Base-by-base conservation (phyloP, 2,113 vertebrate genomes). In the Scomber scombrus region DNA sequence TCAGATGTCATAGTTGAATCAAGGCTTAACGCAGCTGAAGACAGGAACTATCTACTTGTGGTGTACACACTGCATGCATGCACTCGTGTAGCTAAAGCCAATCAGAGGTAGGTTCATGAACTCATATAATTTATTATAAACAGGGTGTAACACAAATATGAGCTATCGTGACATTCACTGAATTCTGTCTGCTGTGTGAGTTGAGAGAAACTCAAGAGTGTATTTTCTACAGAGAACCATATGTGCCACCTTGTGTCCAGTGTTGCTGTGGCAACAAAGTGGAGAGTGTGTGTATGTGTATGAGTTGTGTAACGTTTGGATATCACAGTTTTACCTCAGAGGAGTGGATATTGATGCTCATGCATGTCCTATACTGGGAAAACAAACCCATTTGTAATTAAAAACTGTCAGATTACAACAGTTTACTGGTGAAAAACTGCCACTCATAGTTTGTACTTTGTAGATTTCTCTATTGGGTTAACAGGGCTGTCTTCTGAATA, bases 181-280 rank as follows among this genome's bases (percentile, higher is more conserved):
- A 67, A 47, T 52, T 40, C 1, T 52, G 31, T 76, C 23, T 49
- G 49, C 23, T 34, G 1, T 11, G 16, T 26, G 23, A 26, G 23
- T 26, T 26, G 23, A 26, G 23, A 26, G 23, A 26, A 26, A 26
- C 23, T 26, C 23, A 26, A 26, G 23, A 26, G 23, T 26, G 23
- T 26, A 26, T 26, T 26, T 26, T 26, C 23, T 26, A 26, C 23
- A 26, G 23, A 71, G 65, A 81, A 54, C 54, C 23, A 54, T 70
- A 75, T 65, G 60, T 56, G 46, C 71, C 12, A 52, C 74, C 67
- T 73, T 78, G 75, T 83, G 69, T 74, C 55, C 26, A 14, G 55
- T 47, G 89, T 88, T 92, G 82, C 85, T 78, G 56, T 84, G 71
- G 78, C 65, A 85, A 91, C 89, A 80, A 74, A 77, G 67, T 21